Evolutionary conservation across 2,113 vertebrate genomes (phyloP).

Genomic region (Rhinichthys klamathensis): DNA sequence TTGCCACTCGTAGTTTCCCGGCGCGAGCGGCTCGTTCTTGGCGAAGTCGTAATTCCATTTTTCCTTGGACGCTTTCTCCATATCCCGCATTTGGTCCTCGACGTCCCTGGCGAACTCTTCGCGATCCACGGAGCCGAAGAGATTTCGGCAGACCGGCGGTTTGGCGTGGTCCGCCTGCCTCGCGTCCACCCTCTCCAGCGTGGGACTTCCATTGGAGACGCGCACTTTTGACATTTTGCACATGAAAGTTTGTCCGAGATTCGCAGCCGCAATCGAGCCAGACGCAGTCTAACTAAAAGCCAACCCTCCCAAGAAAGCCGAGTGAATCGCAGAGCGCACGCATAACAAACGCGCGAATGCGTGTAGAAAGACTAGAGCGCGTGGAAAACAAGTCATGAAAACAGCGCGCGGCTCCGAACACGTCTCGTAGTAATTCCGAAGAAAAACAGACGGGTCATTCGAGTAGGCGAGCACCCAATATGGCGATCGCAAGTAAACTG

Average conservation of each 20-base stretch:
- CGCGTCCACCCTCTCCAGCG: constrained; percentile 89
- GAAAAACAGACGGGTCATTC: constrained; percentile 76
- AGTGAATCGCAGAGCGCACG: constrained; percentile 23
- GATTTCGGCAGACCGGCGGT: constrained; percentile 84
- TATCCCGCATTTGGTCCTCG: constrained; percentile 69
- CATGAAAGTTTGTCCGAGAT: constrained; percentile 58
- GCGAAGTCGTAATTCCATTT: constrained; percentile 89
- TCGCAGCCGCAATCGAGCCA: neutral
- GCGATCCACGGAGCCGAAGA: constrained; percentile 86
- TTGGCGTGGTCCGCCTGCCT: constrained; percentile 82
- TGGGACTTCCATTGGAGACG: constrained; percentile 91
- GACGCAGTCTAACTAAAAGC: constrained; percentile 30
- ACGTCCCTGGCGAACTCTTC: constrained; percentile 77
- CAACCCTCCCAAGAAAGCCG: constrained; percentile 31
- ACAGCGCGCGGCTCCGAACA: constrained; percentile 54
- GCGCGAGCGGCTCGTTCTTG: constrained; percentile 77
- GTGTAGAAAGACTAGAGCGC: neutral
- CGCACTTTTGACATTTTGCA: constrained; percentile 92
- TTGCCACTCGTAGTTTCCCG: constrained; percentile 84
- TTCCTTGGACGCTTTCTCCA: constrained; percentile 73
- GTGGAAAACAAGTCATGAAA: constrained; percentile 44
- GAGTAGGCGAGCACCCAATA: constrained; percentile 80
- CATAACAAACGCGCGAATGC: constrained; percentile 35
- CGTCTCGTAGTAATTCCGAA: constrained; percentile 74
- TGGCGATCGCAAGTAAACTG: constrained; percentile 89